These are phyloP conservation scores for Drosophila pectinifera DNA, from an alignment of 1,140 invertebrate genomes.

Conservation along the genomic window DNA sequence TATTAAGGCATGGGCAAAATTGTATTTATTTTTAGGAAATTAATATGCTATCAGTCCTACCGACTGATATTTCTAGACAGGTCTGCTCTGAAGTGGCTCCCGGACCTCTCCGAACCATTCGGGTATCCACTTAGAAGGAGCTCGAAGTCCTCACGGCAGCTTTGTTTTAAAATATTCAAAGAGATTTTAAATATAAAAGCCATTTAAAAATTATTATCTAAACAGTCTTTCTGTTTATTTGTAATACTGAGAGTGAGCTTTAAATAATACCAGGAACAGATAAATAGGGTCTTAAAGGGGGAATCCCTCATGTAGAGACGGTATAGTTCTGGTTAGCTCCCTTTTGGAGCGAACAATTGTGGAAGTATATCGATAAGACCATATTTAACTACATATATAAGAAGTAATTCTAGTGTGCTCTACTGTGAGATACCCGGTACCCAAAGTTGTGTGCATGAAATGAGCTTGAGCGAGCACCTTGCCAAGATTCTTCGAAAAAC, in stretches of 20 bases:
- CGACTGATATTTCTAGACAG: not conserved
- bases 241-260: too few species aligned
- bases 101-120: not conserved
- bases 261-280: not conserved
- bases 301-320: too few species aligned
- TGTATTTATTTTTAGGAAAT: conserved; percentile 20
- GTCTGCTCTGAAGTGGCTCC: not conserved
- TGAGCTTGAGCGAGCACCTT: too few species aligned
- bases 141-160: not conserved
- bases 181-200: not conserved
- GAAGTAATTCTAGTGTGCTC: too few species aligned
- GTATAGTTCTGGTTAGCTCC: too few species aligned
- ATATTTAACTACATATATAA: too few species aligned
- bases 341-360: too few species aligned
- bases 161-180: not conserved
- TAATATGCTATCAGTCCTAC: not conserved
- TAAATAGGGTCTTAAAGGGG: too few species aligned
- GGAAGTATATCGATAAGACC: too few species aligned
- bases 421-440: too few species aligned
- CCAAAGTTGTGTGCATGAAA: too few species aligned
- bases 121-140: not conserved
- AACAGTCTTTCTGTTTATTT: not conserved
- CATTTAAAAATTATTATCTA: not conserved
- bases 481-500: too few species aligned
- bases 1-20: conserved; percentile 38